Percentiles rank a stretch among this genome's conserved stretches.
Conservation (phyloP, 2,797 vertebrate genomes). For the Helicolenus hilgendorfi region DNA sequence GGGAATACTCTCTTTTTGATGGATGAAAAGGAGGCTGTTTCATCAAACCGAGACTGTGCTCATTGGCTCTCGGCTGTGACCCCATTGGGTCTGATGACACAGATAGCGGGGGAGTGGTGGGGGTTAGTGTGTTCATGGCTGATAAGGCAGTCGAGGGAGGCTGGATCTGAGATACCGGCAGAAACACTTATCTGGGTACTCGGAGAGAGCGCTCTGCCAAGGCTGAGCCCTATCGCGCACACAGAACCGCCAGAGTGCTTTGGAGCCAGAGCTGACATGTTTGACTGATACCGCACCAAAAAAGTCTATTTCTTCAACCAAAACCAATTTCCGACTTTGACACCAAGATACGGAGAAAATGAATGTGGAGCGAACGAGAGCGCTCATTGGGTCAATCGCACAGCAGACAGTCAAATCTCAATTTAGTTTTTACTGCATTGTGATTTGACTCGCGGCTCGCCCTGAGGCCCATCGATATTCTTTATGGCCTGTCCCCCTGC, state of each 20-base stretch:
- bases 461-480: slow-evolving; percentile 72
- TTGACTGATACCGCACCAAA: slow-evolving; percentile 62
- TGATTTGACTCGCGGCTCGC: slow-evolving; percentile 33
- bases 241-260: slow-evolving; percentile 51
- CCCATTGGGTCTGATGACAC: slow-evolving; percentile 85
- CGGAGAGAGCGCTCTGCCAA: slow-evolving; percentile 61
- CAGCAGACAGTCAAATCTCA: slow-evolving; percentile 58
- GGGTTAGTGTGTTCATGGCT: slow-evolving; percentile 82
- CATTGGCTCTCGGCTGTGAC: slow-evolving; percentile 78
- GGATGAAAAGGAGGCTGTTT: slow-evolving; percentile 70
- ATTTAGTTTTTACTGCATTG: slow-evolving; percentile 52
- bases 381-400: slow-evolving; percentile 23
- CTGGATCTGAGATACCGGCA: slow-evolving; percentile 70
- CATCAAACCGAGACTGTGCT: slow-evolving; percentile 70
- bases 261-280: slow-evolving; percentile 47
- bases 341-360: slow-evolving; percentile 66
- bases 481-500: slow-evolving; percentile 64
- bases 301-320: slow-evolving; percentile 64
- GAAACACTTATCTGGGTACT: slow-evolving; percentile 72
- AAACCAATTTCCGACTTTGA: slow-evolving; percentile 80
- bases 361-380: slow-evolving; percentile 32
- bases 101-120: slow-evolving; percentile 76
- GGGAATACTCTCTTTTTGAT: slow-evolving; percentile 60
- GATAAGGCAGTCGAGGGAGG: slow-evolving; percentile 81
- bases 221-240: slow-evolving; percentile 63